Base-by-base conservation (phyloP, 2,797 vertebrate genomes). In the Chelon labrosus region DNA sequence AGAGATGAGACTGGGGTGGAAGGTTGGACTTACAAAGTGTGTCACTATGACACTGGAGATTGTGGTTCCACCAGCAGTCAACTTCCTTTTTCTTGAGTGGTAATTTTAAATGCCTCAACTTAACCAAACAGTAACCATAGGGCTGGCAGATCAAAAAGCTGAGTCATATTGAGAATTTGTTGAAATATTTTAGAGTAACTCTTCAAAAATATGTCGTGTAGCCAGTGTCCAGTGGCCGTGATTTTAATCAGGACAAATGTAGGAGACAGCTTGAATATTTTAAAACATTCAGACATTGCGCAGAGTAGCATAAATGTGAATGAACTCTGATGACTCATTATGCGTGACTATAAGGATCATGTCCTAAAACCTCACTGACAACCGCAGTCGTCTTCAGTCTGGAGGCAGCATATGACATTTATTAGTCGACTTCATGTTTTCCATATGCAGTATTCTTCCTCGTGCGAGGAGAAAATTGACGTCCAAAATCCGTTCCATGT, bases 391-490 rank as follows among this genome's bases (percentile, higher is more conserved):
- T 77, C 73, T 81, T 80, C 78, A 60, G 65, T 57, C 75, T 76
- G 50, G 77, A 74, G 52, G 68, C 52, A 59, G 6, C 71, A 71
- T 68, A 47, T 87, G 86, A 80, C 71, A 76, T 79, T 67, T 82
- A 86, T 89, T 90, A 87, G 31, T 66, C 38, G 7, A 42, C 77
- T 58, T 87, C 82, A 87, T 85, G 75, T 70, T 92, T 92, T 90
- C 89, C 88, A 82, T 72, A 77, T 81, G 78, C 22, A n/a, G 52
- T 4, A 44, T 65, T 85, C 58, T 62, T 55, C 59, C 65, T 46
- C 9, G 38, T 54, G 67, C 42, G 5, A 71, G 72, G 59, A 70
- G 57, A 76, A 69, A 78, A 58, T 20, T 47, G 75, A 77, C 74
- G 66, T 85, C 64, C 47, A 70, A 80, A 73, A 63, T 72, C 75